phyloP scores from a whole-genome alignment of 2,888 invertebrate genomes.

The Dynastes tityus region DNA sequence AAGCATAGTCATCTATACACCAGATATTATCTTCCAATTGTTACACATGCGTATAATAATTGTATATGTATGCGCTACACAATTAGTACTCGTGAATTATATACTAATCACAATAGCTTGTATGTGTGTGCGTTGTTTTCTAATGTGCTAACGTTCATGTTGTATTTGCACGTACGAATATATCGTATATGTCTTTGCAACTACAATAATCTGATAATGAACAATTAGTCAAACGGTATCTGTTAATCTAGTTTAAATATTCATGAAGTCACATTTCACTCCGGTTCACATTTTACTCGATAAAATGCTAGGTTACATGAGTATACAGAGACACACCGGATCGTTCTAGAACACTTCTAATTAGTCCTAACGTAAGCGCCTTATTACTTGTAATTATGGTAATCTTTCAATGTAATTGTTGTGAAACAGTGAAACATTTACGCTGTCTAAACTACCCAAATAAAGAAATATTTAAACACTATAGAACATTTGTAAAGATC shows the following conservation, averaged over 20 bases:
- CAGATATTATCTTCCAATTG: constrained; percentile 5
- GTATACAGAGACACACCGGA: no score
- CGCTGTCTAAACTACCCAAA: no score
- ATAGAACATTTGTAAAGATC: no score
- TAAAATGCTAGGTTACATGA: not conserved
- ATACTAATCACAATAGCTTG: constrained; percentile 6
- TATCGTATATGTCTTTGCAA: not conserved
- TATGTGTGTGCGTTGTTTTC: not conserved
- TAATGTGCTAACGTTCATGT: not conserved
- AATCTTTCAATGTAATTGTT: no score
- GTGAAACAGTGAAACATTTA: no score
- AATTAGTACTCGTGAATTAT: constrained; percentile 27
- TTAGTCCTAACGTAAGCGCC: no score
- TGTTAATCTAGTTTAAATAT: constrained; percentile 38
- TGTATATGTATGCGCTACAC: not conserved
- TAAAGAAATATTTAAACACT: no score
- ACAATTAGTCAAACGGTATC: constrained; percentile 41
- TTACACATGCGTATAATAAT: constrained; percentile 15
- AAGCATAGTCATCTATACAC: not conserved
- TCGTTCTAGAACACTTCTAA: no score
- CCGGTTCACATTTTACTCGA: not conserved
- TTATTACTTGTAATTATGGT: no score
- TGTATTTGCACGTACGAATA: constrained; percentile 1
- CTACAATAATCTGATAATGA: constrained; percentile 40
- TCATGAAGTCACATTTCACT: constrained; percentile 41